Evolutionary conservation across 92 coral and sea anemone species (phyloP), one percentile per base, ranked within the genome.

Genomic region (Micromussa lordhowensis): DNA sequence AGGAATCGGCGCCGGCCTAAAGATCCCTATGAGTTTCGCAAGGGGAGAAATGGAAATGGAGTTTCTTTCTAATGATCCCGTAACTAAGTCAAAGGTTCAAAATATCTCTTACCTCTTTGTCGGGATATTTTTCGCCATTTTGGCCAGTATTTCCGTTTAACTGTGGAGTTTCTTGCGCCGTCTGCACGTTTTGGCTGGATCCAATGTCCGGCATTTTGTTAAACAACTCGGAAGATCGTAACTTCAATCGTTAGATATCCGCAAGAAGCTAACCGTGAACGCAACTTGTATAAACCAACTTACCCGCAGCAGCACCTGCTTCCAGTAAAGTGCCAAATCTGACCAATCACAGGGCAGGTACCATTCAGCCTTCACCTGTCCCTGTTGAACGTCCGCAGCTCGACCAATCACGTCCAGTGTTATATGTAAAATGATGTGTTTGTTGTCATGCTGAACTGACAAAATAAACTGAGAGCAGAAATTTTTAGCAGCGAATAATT

Each of bases 181-280:
- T 22, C 38, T 84, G 38, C 5, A 86, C 83, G 14, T 58, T 77
- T 68, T 86, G 89, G 54, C 89, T 86, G 15, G 89, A 86, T 18
- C 83, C 89, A 30, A 86, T 77, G 78, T 86, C 89, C 31, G 89
- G 89, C 89, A 86, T 86, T 49, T 77, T 86, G 83, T 86, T 76
- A 84, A 84, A 75, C 88, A 84, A 57, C 81, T 54, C 24, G 32
- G 24, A 84, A 74, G 54, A 74, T 24, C 70, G 58, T 16, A 74
- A 58, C 88, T 48, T 83, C 48, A 21, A 31, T 49, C 59, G 53
- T 31, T 66, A 26, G 51, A 30, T 70, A 68, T 70, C 79, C 69
- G 69, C 54, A n/a, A 51, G 34, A 29, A 57, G 21, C 24, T 30
- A 53, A 19, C 87, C 35, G 70, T 79, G 87, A 83, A 72, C 68